These are phyloP conservation scores for Julus scanicus DNA, from an alignment of 2,888 invertebrate genomes.

Conservation along the genomic window DNA sequence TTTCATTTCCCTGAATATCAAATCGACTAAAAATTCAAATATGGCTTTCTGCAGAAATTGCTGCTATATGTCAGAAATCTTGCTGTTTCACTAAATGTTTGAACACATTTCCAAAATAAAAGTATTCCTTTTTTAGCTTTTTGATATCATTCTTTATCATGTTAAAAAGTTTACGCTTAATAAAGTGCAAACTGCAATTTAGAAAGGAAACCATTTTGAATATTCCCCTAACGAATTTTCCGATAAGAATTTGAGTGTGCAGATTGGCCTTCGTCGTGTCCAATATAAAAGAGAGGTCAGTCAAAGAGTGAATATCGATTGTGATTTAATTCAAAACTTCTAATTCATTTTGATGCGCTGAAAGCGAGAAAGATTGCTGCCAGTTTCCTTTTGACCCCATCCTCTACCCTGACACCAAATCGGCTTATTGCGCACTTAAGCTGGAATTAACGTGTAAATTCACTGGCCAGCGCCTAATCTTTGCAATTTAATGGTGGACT, in stretches of 20 bases:
- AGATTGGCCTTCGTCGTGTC: not conserved
- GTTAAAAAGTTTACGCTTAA: no score
- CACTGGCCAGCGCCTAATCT: constrained; percentile 37
- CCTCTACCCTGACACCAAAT: constrained; percentile 15
- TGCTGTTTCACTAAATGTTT: no score
- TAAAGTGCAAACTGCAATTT: no score
- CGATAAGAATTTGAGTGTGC: not conserved
- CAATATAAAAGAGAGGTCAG: constrained; percentile 16
- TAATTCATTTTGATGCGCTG: constrained; percentile 36
- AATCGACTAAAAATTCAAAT: no score
- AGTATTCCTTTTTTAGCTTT: no score
- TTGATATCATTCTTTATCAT: no score
- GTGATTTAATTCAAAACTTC: constrained; percentile 39
- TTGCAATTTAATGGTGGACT: not conserved
- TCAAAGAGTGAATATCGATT: constrained; percentile 21
- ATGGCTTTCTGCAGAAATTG: no score
- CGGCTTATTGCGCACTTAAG: constrained; percentile 44
- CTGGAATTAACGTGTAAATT: constrained; percentile 43
- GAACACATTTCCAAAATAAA: no score
- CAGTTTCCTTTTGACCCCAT: constrained; percentile 36
- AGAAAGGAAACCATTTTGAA: no score
- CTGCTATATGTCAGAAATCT: no score
- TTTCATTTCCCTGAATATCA: no score
- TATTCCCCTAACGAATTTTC: not conserved
- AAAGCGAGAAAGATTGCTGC: constrained; percentile 43